phyloP scores from a whole-genome alignment of 2,888 invertebrate genomes.

The Agelastica alni region DNA sequence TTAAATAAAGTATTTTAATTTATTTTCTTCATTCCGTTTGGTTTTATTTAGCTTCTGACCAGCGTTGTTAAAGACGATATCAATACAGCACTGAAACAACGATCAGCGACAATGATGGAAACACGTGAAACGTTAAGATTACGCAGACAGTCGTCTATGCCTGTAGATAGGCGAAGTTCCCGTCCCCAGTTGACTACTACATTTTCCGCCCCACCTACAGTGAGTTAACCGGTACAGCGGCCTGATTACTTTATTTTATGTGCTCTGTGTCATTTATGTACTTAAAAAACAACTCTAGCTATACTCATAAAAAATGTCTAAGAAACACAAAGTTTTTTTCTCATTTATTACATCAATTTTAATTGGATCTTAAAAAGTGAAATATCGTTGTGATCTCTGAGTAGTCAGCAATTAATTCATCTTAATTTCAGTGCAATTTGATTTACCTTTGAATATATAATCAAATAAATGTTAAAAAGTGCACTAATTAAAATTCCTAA shows the following conservation, averaged over 20 bases:
- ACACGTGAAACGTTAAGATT: slow-evolving; percentile 26
- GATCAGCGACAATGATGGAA: slow-evolving; percentile 32
- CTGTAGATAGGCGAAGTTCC: slow-evolving; percentile 56
- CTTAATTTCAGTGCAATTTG: too few relatives aligned
- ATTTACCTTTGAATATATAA: too few relatives aligned
- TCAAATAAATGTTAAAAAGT: too few relatives aligned
- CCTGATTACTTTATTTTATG: neutral
- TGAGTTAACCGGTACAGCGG: slow-evolving; percentile 46
- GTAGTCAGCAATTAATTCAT: too few relatives aligned
- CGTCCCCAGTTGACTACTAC: slow-evolving; percentile 59
- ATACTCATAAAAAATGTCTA: too few relatives aligned
- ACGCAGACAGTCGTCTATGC: slow-evolving; percentile 51
- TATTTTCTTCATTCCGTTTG: neutral
- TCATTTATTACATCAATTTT: too few relatives aligned
- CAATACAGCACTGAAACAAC: slow-evolving; percentile 57
- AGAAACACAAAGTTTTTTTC: too few relatives aligned
- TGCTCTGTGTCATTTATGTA: neutral
- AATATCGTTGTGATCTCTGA: too few relatives aligned
- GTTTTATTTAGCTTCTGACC: slow-evolving; percentile 68
- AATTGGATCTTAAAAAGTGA: too few relatives aligned
- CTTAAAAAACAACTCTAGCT: too few relatives aligned
- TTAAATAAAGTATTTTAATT: too few relatives aligned
- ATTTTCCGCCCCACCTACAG: slow-evolving; percentile 53
- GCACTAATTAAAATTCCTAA: too few relatives aligned
- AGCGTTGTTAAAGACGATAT: slow-evolving; percentile 79